Percentiles rank a stretch among this genome's conserved stretches.
These are phyloP conservation scores for Vulpes vulpes DNA, from an alignment of 2,113 vertebrate genomes.

Conservation along the genomic window DNA sequence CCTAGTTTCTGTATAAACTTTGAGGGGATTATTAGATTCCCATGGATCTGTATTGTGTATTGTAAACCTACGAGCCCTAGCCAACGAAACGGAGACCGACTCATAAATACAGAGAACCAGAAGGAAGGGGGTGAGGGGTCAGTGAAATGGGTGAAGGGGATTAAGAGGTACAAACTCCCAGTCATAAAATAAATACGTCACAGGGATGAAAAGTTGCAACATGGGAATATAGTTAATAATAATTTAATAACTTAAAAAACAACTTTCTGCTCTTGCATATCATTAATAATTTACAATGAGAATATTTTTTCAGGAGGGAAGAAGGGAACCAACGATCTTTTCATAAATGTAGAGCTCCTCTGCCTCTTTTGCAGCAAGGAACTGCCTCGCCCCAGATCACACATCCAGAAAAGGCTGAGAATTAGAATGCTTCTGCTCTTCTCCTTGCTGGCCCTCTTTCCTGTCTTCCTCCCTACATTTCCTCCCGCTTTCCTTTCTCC, in stretches of 20 bases:
- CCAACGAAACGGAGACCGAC: neutral
- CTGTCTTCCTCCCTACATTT: neutral
- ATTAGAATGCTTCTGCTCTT: neutral
- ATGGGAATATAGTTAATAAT: neutral
- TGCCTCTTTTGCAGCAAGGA: neutral
- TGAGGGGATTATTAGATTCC: neutral
- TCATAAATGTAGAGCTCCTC: neutral
- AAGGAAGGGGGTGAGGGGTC: neutral
- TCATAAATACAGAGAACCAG: neutral
- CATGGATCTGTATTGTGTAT: fast-evolving
- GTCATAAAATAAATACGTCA: neutral
- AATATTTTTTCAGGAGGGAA: neutral
- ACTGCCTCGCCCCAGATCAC: neutral
- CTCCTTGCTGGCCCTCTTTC: neutral
- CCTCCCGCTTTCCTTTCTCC: neutral
- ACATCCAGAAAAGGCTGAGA: neutral
- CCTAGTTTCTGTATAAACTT: too few species aligned
- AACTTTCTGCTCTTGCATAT: neutral
- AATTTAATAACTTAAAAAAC: neutral
- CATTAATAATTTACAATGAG: neutral
- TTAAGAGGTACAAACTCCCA: neutral
- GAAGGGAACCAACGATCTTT: neutral
- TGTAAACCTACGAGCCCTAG: neutral
- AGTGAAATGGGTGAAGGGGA: neutral
- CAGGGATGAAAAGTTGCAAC: neutral